Conservation (phyloP, 2,888 invertebrate species). For the Nemotelus pantherinus region DNA sequence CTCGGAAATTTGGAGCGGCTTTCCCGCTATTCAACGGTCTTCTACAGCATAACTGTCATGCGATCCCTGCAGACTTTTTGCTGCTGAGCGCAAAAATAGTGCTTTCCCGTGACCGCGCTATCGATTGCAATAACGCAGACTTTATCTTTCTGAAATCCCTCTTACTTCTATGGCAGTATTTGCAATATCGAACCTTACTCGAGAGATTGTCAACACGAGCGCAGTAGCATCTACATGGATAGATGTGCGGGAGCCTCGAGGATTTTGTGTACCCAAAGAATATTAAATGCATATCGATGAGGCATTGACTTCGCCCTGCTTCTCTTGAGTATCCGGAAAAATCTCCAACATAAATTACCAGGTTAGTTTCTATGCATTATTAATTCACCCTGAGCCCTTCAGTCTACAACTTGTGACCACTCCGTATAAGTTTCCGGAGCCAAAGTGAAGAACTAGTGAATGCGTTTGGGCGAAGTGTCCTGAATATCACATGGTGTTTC, state of each 20-base stretch:
- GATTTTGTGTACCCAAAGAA: background rate
- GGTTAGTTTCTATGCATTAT: conserved; percentile 34
- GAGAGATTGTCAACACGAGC: background rate
- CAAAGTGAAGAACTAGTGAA: background rate
- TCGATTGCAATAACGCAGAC: too few relatives aligned
- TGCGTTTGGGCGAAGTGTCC: conserved; percentile 5
- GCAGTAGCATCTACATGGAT: background rate
- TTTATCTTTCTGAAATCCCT: too few relatives aligned
- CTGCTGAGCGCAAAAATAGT: too few relatives aligned
- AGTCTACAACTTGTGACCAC: background rate
- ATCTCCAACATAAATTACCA: conserved; percentile 13
- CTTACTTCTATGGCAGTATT: too few relatives aligned
- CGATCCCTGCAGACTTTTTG: too few relatives aligned
- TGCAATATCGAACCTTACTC: too few relatives aligned
- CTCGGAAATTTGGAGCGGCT: too few relatives aligned
- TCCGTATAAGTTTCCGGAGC: background rate
- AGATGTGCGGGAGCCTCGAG: background rate
- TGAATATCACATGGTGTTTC: background rate
- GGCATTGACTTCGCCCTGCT: conserved; percentile 23
- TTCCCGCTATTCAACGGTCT: too few relatives aligned
- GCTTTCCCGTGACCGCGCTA: too few relatives aligned
- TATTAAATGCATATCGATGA: conserved; percentile 22
- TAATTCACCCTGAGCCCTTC: conserved; percentile 17
- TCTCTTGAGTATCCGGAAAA: background rate
- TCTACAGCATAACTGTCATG: too few relatives aligned